Conservation (phyloP, 2,888 invertebrate genomes). For the Tenthredo livida region DNA sequence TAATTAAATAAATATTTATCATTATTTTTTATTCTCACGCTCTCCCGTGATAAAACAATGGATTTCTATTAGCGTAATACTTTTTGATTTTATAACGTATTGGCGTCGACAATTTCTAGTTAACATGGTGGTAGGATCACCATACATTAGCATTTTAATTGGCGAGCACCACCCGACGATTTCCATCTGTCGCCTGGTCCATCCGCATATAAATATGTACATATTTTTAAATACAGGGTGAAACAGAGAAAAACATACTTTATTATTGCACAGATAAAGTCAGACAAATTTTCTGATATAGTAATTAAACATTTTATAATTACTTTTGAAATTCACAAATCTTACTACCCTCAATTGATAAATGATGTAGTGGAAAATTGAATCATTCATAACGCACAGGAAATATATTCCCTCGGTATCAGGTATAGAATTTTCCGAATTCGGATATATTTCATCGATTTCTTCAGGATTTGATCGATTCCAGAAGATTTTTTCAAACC, state of each 20-base stretch:
- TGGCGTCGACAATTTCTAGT: conserved; percentile 69
- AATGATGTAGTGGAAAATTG: neutral
- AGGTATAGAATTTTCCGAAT: too few relatives aligned
- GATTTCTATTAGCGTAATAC: conserved; percentile 33
- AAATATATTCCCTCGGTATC: too few relatives aligned
- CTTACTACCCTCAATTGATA: neutral
- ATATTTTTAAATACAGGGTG: conserved; percentile 26
- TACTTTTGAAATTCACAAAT: neutral
- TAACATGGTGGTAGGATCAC: conserved; percentile 72
- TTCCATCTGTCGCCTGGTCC: conserved; percentile 52
- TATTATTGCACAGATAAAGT: neutral
- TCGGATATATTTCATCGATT: too few relatives aligned
- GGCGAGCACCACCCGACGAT: conserved; percentile 63
- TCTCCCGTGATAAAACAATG: neutral
- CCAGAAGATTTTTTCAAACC: too few relatives aligned
- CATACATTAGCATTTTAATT: conserved; percentile 77
- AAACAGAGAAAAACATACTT: neutral
- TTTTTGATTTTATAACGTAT: conserved; percentile 66
- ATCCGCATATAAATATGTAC: conserved; percentile 68
- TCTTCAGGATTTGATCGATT: neutral
- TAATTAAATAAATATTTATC: too few relatives aligned
- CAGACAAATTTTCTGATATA: neutral
- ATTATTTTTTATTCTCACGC: neutral
- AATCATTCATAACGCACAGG: neutral
- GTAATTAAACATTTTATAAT: neutral